Base-by-base conservation (phyloP, 2,797 vertebrate genomes). In the Mus caroli region DNA sequence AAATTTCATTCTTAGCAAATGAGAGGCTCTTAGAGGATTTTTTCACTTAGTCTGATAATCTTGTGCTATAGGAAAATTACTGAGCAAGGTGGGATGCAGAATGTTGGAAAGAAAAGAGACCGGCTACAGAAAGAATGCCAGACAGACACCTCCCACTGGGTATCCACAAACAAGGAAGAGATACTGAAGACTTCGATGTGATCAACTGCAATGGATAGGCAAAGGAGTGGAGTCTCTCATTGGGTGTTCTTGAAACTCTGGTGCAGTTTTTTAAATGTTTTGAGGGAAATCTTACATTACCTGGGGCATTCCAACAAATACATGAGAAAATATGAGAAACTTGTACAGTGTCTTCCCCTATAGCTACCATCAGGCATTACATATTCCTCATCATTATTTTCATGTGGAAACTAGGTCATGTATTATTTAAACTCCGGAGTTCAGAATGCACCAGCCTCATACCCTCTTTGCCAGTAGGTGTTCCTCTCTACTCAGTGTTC, bases 1-100 rank as follows among this genome's bases (percentile, higher is more conserved):
- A 40, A 77, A 34, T 40, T 69, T 67, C n/a, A n/a, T 80, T 90
- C 67, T 90, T 43, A 77, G 37, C 73, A 89, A 62, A 92, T 60
- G 43, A 71, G 34, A 22, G 80, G 8, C 43, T 46, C 26, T 86
- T 69, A 28, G 26, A 40, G 31, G 9, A 20, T n/a, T 69, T 71
- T 80, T 88, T 37, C 43, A 76, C 52, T 56, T 20, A 62, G 20
- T 62, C 2, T 77, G 24, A 50, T 56, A 89, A 89, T 4, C 19
- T 54, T 11, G 13, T 60, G 50, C 46, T 34, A 88, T 89, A 46
- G 56, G 22, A 93, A 93, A 94, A 88, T 31, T 62, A 2, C 54
- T 62, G 40, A 80, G 37, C n/a, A 90, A 9, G 26, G 46, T 24
- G 46, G 9, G 5, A 28, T 26, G 54, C 43, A 69, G 69, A 86